Percentiles rank a stretch among this genome's conserved stretches.
phyloP scores from a whole-genome alignment of 2,797 vertebrate genomes.

The Enteromius anoplus region DNA sequence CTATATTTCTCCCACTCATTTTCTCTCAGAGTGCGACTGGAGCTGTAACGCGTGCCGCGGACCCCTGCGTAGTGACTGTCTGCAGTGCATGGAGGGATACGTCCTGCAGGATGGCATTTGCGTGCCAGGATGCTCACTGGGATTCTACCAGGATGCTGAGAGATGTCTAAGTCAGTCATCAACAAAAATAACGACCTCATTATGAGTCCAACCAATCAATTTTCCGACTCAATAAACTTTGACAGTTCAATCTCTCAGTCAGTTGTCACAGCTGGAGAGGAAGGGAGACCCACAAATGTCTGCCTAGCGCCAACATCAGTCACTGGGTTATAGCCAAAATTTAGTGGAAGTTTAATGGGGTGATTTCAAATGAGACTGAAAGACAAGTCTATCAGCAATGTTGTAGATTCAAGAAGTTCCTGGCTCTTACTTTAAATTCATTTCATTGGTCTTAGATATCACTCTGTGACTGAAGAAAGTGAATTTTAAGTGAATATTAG shows the following conservation, averaged over 20 bases:
- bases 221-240: conserved; percentile 41
- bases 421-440: conserved; percentile 7
- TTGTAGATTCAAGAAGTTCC: neutral
- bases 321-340: conserved; percentile 34
- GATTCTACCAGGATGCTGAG: conserved; percentile 80
- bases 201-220: conserved; percentile 39
- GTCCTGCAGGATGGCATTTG: conserved; percentile 86
- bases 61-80: conserved; percentile 85
- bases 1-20: neutral
- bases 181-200: conserved; percentile 21
- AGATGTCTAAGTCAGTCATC: conserved; percentile 85
- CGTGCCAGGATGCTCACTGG: conserved; percentile 76
- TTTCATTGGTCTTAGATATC: neutral
- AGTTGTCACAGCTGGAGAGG: conserved; percentile 21
- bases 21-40: conserved; percentile 91
- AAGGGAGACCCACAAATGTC: conserved; percentile 3
- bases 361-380: conserved; percentile 40
- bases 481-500: neutral
- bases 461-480: neutral
- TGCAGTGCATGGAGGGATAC: conserved; percentile 92
- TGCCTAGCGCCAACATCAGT: conserved; percentile 22
- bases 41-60: conserved; percentile 90
- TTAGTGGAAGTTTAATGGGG: conserved; percentile 44
- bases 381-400: conserved; percentile 25
- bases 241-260: conserved; percentile 48